phyloP scores from a whole-genome alignment of 2,113 vertebrate genomes.

The Camelus bactrianus region DNA sequence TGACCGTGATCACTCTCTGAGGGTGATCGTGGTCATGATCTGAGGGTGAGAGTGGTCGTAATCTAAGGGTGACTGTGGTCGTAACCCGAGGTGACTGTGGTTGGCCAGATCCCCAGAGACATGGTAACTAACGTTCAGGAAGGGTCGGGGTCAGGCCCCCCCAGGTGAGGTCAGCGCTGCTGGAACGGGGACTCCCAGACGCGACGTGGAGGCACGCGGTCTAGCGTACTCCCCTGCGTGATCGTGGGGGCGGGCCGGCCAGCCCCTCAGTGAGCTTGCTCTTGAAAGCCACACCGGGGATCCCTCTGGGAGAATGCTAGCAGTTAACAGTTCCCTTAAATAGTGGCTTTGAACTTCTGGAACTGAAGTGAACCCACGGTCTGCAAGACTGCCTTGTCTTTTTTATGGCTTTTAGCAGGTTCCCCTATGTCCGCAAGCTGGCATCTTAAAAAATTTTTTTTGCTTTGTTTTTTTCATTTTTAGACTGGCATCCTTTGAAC shows the following conservation, averaged over 20 bases:
- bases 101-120: not conserved
- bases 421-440: too few relatives aligned
- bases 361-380: not conserved
- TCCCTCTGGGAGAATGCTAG: not conserved
- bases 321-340: not conserved
- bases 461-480: too few relatives aligned
- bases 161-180: accelerated
- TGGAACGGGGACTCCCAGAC: not conserved
- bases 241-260: accelerated
- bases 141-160: not conserved
- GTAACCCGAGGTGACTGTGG: too few relatives aligned
- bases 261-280: accelerated
- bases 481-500: conserved; percentile 63
- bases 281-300: not conserved
- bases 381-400: not conserved
- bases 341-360: conserved; percentile 31
- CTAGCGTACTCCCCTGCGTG: accelerated
- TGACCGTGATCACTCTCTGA: too few relatives aligned
- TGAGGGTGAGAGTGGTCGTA: accelerated
- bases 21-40: too few relatives aligned
- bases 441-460: too few relatives aligned
- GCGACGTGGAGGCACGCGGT: accelerated
- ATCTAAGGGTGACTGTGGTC: not conserved
- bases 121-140: accelerated
- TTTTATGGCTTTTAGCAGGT: not conserved